A percentile compares a stretch with the other conserved stretches of the same genome.
phyloP scores from a whole-genome alignment of 2,888 invertebrate genomes.

The Aricia artaxerxes region DNA sequence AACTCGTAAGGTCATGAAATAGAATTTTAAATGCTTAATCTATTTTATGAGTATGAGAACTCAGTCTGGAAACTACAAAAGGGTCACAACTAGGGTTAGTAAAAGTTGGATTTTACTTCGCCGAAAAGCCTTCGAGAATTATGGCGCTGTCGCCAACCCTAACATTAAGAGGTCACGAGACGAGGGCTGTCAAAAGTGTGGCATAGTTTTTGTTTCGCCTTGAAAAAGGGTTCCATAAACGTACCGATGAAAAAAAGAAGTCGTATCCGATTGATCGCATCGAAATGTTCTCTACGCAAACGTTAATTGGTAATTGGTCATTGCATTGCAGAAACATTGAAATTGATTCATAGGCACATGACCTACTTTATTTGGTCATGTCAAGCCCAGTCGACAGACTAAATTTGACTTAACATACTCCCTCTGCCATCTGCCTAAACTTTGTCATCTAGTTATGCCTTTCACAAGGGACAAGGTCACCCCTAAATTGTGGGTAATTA shows the following conservation, averaged over 20 bases:
- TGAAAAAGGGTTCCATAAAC: background rate
- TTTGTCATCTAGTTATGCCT: too few relatives aligned
- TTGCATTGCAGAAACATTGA: too few relatives aligned
- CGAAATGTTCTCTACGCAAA: background rate
- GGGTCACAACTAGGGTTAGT: background rate
- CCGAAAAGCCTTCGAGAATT: background rate
- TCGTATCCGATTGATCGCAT: background rate
- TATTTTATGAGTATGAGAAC: conserved; percentile 16
- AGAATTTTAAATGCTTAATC: background rate
- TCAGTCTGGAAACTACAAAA: background rate
- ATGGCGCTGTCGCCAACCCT: background rate
- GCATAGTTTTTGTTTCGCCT: conserved; percentile 9
- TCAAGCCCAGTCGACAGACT: too few relatives aligned
- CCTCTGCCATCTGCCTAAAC: too few relatives aligned
- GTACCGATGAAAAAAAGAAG: background rate
- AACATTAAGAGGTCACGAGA: background rate
- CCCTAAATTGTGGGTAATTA: too few relatives aligned
- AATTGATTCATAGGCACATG: too few relatives aligned
- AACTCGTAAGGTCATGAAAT: conserved; percentile 9
- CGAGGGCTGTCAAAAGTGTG: conserved; percentile 15
- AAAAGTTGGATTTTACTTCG: background rate
- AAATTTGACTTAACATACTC: too few relatives aligned
- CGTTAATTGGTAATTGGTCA: too few relatives aligned
- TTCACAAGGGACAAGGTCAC: too few relatives aligned
- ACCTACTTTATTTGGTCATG: too few relatives aligned